phyloP scores from a whole-genome alignment of 2,888 invertebrate species.

The Apeira syringaria region DNA sequence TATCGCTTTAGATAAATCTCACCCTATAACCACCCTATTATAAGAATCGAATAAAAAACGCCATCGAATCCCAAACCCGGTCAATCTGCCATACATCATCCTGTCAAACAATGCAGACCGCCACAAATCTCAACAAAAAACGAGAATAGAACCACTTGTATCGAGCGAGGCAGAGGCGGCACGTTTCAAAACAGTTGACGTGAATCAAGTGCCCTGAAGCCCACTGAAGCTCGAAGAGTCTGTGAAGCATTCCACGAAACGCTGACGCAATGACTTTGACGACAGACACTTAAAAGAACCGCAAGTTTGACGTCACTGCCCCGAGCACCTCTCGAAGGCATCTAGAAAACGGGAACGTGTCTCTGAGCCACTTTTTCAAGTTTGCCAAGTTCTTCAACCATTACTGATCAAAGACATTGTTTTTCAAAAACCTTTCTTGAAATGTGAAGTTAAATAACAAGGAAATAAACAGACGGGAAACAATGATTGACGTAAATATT shows the following conservation, averaged over 20 bases:
- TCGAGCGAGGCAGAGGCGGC: slow-evolving; percentile 36
- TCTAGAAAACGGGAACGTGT: slow-evolving; percentile 50
- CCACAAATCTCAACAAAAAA: slow-evolving; percentile 41
- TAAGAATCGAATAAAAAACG: slow-evolving; percentile 19
- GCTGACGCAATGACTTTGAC: slow-evolving; percentile 66
- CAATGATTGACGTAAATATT: slow-evolving; percentile 39
- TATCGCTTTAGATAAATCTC: slow-evolving; percentile 12
- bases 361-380: slow-evolving; percentile 55
- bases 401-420: slow-evolving; percentile 60
- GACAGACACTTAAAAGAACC: slow-evolving; percentile 56
- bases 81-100: slow-evolving; percentile 28
- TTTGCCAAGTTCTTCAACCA: slow-evolving; percentile 37
- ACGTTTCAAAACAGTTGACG: slow-evolving; percentile 46
- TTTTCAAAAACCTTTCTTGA: slow-evolving; percentile 5
- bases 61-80: slow-evolving; percentile 20
- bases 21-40: slow-evolving; percentile 15
- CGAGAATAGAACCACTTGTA: slow-evolving; percentile 37
- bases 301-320: slow-evolving; percentile 58
- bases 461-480: slow-evolving; percentile 20
- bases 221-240: slow-evolving; percentile 3
- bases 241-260: slow-evolving; percentile 38
- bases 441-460: slow-evolving; percentile 14
- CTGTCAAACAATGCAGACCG: slow-evolving; percentile 27
- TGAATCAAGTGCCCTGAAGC: slow-evolving; percentile 50
- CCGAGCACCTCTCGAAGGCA: slow-evolving; percentile 45